A percentile compares a stretch with the other conserved stretches of the same genome.
These are phyloP conservation scores for Pemphigus obesinymphae DNA, from an alignment of 1,140 invertebrate genomes.

Conservation along the genomic window DNA sequence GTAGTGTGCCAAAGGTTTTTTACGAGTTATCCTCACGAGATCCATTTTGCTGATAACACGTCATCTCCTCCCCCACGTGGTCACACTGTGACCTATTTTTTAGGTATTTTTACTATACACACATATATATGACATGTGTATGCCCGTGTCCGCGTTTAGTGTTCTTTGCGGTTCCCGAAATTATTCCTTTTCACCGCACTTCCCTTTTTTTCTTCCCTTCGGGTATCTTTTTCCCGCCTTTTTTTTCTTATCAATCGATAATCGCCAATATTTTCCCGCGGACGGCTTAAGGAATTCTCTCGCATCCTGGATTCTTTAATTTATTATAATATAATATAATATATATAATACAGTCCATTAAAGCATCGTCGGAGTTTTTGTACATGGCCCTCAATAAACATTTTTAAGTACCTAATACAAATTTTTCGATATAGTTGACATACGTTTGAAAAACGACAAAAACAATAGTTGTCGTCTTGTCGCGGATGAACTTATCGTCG, in stretches of 20 bases:
- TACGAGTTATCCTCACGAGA: slow-evolving; percentile 1
- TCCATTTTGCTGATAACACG: not conserved
- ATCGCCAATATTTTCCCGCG: not conserved
- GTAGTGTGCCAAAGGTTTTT: not conserved
- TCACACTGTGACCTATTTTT: not conserved
- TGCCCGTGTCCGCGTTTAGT: not conserved
- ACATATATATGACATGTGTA: not conserved
- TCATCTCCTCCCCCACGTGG: not conserved
- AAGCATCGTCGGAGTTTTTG: too few species aligned
- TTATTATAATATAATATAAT: too few species aligned
- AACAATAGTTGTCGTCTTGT: too few species aligned
- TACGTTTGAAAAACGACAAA: too few species aligned
- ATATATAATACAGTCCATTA: too few species aligned
- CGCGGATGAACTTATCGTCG: too few species aligned
- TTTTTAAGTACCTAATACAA: too few species aligned
- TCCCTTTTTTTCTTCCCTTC: not conserved
- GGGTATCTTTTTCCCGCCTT: not conserved
- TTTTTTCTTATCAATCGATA: not conserved
- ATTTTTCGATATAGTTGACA: too few species aligned
- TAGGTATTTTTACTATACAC: too few species aligned
- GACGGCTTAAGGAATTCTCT: not conserved
- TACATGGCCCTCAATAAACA: too few species aligned
- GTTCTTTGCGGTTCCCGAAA: not conserved
- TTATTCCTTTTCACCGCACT: not conserved
- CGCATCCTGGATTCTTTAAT: too few species aligned